Conservation (phyloP, 2,113 vertebrate species). For the Leucosticte australis region DNA sequence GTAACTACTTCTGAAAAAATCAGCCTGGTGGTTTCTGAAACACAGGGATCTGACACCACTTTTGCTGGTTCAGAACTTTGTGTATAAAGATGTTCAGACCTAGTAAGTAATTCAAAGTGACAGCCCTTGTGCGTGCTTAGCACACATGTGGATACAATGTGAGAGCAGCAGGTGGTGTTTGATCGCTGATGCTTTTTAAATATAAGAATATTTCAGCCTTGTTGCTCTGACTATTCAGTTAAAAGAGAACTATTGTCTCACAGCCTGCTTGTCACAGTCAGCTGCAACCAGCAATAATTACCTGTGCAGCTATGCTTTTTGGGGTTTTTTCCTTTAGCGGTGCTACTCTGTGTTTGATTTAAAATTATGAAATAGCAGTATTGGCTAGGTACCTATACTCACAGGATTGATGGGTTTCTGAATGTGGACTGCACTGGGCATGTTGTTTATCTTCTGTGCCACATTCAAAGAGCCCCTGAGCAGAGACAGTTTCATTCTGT, state of each 20-base stretch:
- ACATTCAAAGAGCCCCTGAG: not conserved
- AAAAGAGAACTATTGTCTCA: conserved; percentile 38
- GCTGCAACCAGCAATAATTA: conserved; percentile 18
- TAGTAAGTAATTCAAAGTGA: conserved; percentile 52
- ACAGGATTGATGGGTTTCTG: not conserved
- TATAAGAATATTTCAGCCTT: conserved; percentile 50
- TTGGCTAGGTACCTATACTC: not conserved
- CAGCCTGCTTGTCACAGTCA: conserved; percentile 8
- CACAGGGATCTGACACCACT: not conserved
- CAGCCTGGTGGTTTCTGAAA: not conserved
- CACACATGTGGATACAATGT: conserved; percentile 6
- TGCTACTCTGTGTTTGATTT: conserved; percentile 1
- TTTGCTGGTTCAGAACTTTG: not conserved
- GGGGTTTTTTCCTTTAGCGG: not conserved
- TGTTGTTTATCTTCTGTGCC: not conserved
- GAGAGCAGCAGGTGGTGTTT: conserved; percentile 47
- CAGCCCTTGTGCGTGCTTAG: conserved; percentile 37
- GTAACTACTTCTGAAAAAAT: not conserved
- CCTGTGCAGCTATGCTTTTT: not conserved
- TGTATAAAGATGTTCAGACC: conserved; percentile 41
- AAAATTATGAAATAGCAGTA: not conserved
- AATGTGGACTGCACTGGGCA: not conserved
- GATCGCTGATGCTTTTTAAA: conserved; percentile 37
- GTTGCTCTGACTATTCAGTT: conserved; percentile 35
- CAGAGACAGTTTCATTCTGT: not conserved